Percentiles rank a stretch among this genome's conserved stretches.
Conservation (phyloP, 2,888 invertebrate species). For the Lasius platythorax region DNA sequence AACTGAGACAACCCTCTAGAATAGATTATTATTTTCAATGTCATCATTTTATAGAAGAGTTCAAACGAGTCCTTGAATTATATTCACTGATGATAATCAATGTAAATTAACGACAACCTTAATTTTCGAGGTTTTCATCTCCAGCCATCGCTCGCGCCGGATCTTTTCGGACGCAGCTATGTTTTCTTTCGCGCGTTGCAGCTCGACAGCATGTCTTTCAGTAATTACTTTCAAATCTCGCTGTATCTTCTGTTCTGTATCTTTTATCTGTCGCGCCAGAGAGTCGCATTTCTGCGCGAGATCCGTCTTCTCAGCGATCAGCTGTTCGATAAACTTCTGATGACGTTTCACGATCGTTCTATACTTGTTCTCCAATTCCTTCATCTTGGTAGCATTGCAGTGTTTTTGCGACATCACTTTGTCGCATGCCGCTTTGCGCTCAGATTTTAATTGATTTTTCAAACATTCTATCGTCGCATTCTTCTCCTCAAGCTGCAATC, state of each 20-base stretch:
- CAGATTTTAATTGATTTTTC: constrained; percentile 84
- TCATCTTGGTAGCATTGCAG: constrained; percentile 86
- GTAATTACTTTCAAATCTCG: constrained; percentile 90
- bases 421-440: constrained; percentile 84
- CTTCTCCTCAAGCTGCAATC: constrained; percentile 80
- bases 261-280: constrained; percentile 89
- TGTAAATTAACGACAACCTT: constrained; percentile 87
- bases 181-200: constrained; percentile 92
- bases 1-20: neutral
- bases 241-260: constrained; percentile 90
- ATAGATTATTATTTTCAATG: neutral
- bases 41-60: neutral
- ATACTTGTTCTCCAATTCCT: constrained; percentile 90
- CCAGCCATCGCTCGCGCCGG: constrained; percentile 92
- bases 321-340: constrained; percentile 93
- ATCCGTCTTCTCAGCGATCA: constrained; percentile 93
- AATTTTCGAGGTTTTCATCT: constrained; percentile 94
- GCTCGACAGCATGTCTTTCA: constrained; percentile 92
- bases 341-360: constrained; percentile 92
- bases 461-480: constrained; percentile 78
- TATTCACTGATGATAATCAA: neutral
- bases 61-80: neutral
- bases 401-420: constrained; percentile 85
- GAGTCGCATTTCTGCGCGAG: constrained; percentile 92
- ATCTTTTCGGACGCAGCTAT: constrained; percentile 92